Evolutionary conservation across 2,888 invertebrate species (phyloP), one percentile per base, ranked within the genome.

Genomic region (Ennomos quercinarius): DNA sequence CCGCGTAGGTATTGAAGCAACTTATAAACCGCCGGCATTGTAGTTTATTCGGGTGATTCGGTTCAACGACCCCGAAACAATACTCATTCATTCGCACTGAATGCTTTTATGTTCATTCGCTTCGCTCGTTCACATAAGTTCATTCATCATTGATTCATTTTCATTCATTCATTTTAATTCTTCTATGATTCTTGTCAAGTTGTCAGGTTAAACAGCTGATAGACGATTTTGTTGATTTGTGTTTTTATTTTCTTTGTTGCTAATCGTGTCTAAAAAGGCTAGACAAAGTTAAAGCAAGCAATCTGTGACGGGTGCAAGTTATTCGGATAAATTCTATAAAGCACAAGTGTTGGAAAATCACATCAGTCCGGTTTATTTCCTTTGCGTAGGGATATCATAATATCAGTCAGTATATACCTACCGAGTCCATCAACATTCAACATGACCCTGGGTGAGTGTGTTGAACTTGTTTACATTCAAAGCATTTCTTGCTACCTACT

Each of bases 381-480:
- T 48, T 57, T 63, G 45, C 46, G 45, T 49, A 62, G 56, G 50
- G n/a, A n/a, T n/a, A n/a, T n/a, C n/a, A n/a, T 10, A 27, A 51
- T 40, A 51, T 43, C 4, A 44, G 49, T 17, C 12, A 61, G 53
- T 58, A n/a, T n/a, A n/a, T n/a, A n/a, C n/a, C n/a, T n/a, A n/a
- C n/a, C n/a, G n/a, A 62, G 42, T 27, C 41, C 42, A n/a, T 39
- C 48, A 71, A 61, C 45, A 76, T 76, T 39, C 48, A 71, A 61
- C 45, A 76, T 76, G 76, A 70, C 71, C 60, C 54, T 70, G 13
- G 76, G 76, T 76, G 47, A 76, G 76, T 75, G 56, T 43, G 17
- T 52, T 59, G 35, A 59, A 54, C 56, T 17, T 52, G 50, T 47
- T 11, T 50, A 39, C 45, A 48, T 35, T n/a, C n/a, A n/a, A n/a